Conservation (phyloP, 2,113 vertebrate species). For the Urocynchramus pylzowi region DNA sequence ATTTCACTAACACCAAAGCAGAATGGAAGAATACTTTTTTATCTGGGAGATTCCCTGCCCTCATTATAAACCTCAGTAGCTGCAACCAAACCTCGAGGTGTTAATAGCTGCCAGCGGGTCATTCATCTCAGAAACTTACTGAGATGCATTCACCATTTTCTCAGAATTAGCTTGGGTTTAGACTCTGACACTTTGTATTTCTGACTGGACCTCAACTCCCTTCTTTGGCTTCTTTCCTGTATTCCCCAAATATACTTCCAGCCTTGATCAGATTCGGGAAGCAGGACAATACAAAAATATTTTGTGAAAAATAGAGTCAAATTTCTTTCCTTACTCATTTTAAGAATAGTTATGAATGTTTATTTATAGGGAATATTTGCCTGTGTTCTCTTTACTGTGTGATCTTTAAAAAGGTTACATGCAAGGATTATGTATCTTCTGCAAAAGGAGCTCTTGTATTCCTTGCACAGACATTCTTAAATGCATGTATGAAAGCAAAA, state of each 20-base stretch:
- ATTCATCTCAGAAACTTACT: neutral
- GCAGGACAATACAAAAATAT: neutral
- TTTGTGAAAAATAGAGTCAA: neutral
- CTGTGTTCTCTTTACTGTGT: neutral
- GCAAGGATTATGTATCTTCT: neutral
- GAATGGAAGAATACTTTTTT: neutral
- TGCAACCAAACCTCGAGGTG: neutral
- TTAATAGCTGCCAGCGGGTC: neutral
- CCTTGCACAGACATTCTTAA: neutral
- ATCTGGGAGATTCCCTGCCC: neutral
- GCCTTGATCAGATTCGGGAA: neutral
- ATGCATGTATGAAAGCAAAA: neutral
- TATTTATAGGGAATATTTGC: neutral
- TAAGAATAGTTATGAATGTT: neutral
- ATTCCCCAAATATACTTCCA: neutral
- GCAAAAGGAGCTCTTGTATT: neutral
- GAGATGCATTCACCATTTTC: neutral
- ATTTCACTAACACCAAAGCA: neutral
- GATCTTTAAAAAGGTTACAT: neutral
- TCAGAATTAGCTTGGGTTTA: neutral
- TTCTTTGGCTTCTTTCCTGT: neutral
- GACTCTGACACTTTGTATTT: neutral
- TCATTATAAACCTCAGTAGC: neutral
- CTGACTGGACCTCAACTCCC: neutral
- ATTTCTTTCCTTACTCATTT: neutral